Conservation (phyloP, 2,113 vertebrate species). For the Illadopsis cleaveri region DNA sequence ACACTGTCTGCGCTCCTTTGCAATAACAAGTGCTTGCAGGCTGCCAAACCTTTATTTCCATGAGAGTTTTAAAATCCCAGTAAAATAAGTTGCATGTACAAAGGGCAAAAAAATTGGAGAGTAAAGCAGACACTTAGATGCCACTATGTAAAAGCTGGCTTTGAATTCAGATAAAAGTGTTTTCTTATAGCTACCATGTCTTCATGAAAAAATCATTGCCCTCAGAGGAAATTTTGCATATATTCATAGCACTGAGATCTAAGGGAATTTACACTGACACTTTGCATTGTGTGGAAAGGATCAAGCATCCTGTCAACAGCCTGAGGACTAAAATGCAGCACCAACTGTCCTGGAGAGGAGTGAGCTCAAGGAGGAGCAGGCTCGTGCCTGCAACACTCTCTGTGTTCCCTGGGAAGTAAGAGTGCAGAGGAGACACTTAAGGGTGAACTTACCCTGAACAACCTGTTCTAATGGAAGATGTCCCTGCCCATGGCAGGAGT, state of each 20-base stretch:
- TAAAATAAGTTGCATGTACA: not conserved
- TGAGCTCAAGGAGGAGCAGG: not conserved
- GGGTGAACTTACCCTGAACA: not conserved
- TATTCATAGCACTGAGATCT: not conserved
- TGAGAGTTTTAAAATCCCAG: not conserved
- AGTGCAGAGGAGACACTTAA: not conserved
- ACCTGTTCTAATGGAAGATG: no score
- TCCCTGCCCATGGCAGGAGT: not conserved
- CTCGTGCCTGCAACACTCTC: fast-evolving
- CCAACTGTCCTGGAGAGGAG: not conserved
- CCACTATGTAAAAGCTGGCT: not conserved
- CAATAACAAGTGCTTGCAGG: not conserved
- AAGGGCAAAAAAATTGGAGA: not conserved
- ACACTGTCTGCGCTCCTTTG: not conserved
- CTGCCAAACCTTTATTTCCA: not conserved
- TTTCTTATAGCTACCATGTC: not conserved
- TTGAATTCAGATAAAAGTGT: constrained; percentile 18
- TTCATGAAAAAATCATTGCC: not conserved
- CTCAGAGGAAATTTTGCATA: not conserved
- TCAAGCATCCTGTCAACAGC: not conserved
- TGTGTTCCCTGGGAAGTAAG: not conserved
- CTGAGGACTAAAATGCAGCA: not conserved
- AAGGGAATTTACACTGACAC: not conserved
- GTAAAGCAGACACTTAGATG: not conserved
- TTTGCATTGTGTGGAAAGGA: not conserved